Evolutionary conservation across 2,888 invertebrate species (phyloP).

Genomic region (Catocala sponsa): DNA sequence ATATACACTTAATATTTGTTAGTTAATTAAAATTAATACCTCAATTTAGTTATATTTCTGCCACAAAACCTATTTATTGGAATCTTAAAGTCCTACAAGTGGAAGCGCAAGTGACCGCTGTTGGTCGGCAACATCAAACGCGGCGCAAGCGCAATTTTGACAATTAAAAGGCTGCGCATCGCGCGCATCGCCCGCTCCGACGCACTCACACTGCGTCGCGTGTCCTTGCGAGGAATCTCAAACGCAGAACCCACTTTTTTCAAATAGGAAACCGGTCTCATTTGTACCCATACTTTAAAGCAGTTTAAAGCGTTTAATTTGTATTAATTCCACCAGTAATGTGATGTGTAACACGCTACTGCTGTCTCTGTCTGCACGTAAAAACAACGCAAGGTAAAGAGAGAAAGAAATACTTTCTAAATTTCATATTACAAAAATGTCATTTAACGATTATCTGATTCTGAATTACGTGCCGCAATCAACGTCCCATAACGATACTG

Average conservation of each 20-base stretch:
- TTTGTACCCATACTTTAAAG: slow-evolving; percentile 60
- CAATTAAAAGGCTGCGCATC: slow-evolving; percentile 85
- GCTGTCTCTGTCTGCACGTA: slow-evolving; percentile 15
- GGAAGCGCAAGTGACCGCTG: slow-evolving; percentile 5
- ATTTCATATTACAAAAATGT: slow-evolving; percentile 51
- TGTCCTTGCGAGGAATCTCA: slow-evolving; percentile 85
- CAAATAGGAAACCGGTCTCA: slow-evolving; percentile 70
- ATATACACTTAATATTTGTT: too few species aligned
- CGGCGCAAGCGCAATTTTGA: slow-evolving; percentile 77
- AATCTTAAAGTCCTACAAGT: slow-evolving; percentile 21
- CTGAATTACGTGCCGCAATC: slow-evolving; percentile 56
- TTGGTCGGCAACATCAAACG: slow-evolving; percentile 77
- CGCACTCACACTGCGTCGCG: slow-evolving; percentile 42
- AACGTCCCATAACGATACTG: slow-evolving; percentile 51
- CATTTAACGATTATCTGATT: slow-evolving; percentile 54
- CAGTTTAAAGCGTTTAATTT: slow-evolving; percentile 37
- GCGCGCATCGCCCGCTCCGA: slow-evolving; percentile 71
- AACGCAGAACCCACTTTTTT: slow-evolving; percentile 67
- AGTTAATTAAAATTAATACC: too few species aligned
- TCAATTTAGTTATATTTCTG: not conserved
- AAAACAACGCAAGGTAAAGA: slow-evolving; percentile 8
- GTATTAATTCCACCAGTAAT: slow-evolving; percentile 49
- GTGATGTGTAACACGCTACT: slow-evolving; percentile 24
- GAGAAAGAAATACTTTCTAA: slow-evolving; percentile 22
- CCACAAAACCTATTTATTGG: slow-evolving; percentile 4